Conservation (phyloP, 2,888 invertebrate species). For the Drosophila phalerata region DNA sequence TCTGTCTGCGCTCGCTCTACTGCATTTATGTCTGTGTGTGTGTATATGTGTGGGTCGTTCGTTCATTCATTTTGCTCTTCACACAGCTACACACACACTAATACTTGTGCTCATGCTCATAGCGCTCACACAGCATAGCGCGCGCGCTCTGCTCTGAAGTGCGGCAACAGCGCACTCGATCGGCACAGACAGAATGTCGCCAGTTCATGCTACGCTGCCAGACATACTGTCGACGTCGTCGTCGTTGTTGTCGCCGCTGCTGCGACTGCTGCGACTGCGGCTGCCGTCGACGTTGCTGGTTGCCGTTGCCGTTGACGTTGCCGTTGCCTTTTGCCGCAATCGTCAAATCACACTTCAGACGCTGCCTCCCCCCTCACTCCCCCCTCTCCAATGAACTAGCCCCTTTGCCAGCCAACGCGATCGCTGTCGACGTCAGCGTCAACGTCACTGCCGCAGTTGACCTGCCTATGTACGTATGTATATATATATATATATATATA, state of each 20-base stretch:
- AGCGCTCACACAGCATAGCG: constrained; percentile 45
- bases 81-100: constrained; percentile 19
- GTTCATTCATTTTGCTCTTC: constrained; percentile 45
- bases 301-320: constrained; percentile 27
- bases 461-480: constrained; percentile 26
- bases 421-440: constrained; percentile 22
- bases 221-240: constrained; percentile 89
- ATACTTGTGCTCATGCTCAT: constrained; percentile 50
- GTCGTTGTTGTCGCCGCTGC: constrained; percentile 31
- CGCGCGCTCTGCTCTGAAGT: constrained; percentile 66
- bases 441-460: constrained; percentile 29
- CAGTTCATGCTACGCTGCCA: constrained; percentile 91
- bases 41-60: constrained; percentile 41
- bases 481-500: background rate
- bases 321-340: constrained; percentile 42
- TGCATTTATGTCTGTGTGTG: constrained; percentile 17
- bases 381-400: background rate
- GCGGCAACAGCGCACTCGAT: constrained; percentile 90
- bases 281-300: constrained; percentile 40
- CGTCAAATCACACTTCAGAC: constrained; percentile 66
- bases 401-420: constrained; percentile 35
- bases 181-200: constrained; percentile 97
- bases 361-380: constrained; percentile 28
- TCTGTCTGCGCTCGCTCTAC: constrained; percentile 57
- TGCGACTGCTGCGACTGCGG: constrained; percentile 7